Conservation (phyloP, 2,113 vertebrate species). For the Cepphus grylle region DNA sequence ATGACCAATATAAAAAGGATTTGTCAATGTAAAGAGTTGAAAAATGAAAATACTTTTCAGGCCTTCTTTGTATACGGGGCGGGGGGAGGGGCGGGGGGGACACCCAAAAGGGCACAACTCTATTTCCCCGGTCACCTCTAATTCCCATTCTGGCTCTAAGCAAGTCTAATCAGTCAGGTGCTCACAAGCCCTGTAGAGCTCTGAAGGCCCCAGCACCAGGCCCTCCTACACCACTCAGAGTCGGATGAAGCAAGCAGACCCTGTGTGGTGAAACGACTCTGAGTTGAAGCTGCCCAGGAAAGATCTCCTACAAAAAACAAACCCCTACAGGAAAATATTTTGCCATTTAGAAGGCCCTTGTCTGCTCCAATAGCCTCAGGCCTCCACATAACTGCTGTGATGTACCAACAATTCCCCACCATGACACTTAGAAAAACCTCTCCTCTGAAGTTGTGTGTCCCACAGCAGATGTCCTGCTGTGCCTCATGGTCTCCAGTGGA, state of each 20-base stretch:
- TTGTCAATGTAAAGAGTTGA: neutral
- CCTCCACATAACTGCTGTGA: neutral
- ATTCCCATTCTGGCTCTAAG: neutral
- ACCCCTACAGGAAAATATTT: neutral
- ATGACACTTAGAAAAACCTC: neutral
- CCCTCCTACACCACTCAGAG: neutral
- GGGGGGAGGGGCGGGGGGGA: too few species aligned
- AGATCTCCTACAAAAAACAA: neutral
- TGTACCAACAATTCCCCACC: neutral
- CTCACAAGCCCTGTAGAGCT: neutral
- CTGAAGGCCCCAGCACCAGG: fast-evolving
- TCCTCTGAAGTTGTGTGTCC: neutral
- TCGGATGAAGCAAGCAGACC: neutral
- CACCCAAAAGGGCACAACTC: neutral
- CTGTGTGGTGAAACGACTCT: fast-evolving
- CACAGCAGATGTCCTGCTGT: neutral
- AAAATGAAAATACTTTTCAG: neutral
- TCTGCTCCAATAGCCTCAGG: fast-evolving
- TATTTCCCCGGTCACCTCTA: neutral
- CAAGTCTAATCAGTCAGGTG: neutral
- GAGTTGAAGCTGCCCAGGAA: neutral
- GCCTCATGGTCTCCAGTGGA: neutral
- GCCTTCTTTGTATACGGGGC: neutral
- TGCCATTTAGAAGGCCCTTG: neutral
- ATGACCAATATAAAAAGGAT: neutral